Conservation (phyloP, 1,140 invertebrate genomes). For the Coelopa frigida region DNA sequence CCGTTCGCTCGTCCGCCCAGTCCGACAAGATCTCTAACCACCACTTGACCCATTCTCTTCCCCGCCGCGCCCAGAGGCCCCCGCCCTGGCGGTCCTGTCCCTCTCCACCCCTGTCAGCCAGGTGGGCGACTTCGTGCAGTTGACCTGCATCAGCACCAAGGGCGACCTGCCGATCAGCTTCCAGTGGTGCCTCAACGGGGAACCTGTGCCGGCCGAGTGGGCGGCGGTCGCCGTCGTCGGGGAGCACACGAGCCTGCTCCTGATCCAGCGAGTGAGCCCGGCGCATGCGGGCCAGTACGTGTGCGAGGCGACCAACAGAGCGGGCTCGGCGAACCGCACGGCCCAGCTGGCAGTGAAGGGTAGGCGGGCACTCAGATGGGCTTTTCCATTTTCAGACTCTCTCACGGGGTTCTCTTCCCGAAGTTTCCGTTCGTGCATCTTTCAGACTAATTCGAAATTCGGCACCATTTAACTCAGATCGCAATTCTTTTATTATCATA, state of each 20-base stretch:
- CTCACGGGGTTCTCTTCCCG: no score
- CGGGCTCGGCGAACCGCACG: constrained; percentile 61
- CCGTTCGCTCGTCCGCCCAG: no score
- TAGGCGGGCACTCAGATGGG: no score
- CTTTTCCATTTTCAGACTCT: no score
- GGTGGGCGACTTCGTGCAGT: constrained; percentile 64
- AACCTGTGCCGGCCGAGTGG: constrained; percentile 17
- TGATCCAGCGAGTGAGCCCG: constrained; percentile 51
- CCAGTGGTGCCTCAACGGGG: constrained; percentile 54
- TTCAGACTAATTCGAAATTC: no score
- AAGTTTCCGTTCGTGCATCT: no score
- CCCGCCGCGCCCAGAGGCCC: constrained; percentile 48
- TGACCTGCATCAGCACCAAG: constrained; percentile 61
- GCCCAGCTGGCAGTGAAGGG: constrained; percentile 65
- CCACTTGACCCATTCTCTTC: constrained; percentile 12
- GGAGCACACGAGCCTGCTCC: constrained; percentile 39
- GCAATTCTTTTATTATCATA: no score
- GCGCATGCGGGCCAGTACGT: constrained; percentile 71
- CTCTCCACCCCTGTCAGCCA: constrained; percentile 67
- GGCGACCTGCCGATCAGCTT: constrained; percentile 63
- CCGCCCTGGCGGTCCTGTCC: constrained; percentile 69
- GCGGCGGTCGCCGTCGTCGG: constrained; percentile 50
- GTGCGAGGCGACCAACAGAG: constrained; percentile 67
- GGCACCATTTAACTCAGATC: no score
- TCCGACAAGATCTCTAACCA: no score